Evolutionary conservation across 2,888 invertebrate species (phyloP).

Genomic region (Limnephilus marmoratus): DNA sequence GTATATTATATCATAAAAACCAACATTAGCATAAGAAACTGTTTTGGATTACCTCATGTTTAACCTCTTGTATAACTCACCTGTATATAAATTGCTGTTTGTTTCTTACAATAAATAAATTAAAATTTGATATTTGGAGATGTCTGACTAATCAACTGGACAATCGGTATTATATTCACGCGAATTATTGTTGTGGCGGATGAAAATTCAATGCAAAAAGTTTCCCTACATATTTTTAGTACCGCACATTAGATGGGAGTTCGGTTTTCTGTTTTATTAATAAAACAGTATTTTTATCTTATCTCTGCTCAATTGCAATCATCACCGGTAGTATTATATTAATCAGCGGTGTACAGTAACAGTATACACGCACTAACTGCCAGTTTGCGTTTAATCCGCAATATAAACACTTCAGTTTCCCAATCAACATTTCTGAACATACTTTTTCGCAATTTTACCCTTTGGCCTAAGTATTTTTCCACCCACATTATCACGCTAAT

Average conservation of each 20-base stretch:
- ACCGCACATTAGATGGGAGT: neutral
- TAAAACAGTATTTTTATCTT: neutral
- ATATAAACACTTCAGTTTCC: neutral
- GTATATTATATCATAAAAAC: too few relatives aligned
- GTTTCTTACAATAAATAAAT: too few relatives aligned
- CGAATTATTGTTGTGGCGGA: neutral
- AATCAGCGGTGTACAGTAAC: neutral
- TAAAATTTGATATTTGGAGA: too few relatives aligned
- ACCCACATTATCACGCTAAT: neutral
- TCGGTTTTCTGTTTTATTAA: neutral
- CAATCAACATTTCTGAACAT: neutral
- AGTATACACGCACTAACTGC: neutral
- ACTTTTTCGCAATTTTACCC: neutral
- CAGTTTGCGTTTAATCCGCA: neutral
- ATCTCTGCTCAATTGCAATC: neutral
- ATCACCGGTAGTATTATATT: constrained; percentile 2
- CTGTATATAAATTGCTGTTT: too few relatives aligned
- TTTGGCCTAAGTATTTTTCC: neutral
- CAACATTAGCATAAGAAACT: too few relatives aligned
- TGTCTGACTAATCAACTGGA: too few relatives aligned
- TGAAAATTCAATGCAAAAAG: neutral
- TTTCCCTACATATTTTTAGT: neutral
- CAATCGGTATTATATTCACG: too few relatives aligned
- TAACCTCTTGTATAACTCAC: too few relatives aligned
- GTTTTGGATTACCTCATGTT: too few relatives aligned